phyloP scores from a whole-genome alignment of 2,888 invertebrate genomes.

The Cosmia trapezina region DNA sequence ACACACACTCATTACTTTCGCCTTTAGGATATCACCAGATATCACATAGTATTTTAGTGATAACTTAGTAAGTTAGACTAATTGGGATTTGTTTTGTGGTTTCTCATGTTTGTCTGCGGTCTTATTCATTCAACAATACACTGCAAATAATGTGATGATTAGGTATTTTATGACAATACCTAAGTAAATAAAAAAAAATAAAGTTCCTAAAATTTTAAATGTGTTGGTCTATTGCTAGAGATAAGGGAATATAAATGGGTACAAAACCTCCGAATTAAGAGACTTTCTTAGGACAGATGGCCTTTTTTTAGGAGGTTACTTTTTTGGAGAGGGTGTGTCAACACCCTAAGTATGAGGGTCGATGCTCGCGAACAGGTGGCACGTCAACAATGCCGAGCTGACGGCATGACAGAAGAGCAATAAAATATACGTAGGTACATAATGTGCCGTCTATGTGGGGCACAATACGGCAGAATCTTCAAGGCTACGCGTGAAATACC shows the following conservation, averaged over 20 bases:
- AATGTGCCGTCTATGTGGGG: conserved; percentile 24
- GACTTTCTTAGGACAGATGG: neutral
- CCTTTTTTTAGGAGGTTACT: neutral
- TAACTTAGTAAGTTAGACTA: neutral
- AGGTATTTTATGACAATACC: too few relatives aligned
- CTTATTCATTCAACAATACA: neutral
- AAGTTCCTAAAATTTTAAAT: neutral
- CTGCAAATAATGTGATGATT: neutral
- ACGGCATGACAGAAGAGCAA: conserved; percentile 45
- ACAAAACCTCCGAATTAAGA: too few relatives aligned
- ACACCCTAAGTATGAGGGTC: conserved; percentile 45
- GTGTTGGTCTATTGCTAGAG: neutral
- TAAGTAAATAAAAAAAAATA: too few relatives aligned
- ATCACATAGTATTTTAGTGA: neutral
- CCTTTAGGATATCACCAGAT: too few relatives aligned
- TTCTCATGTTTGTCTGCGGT: neutral
- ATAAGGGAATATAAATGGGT: neutral
- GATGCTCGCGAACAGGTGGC: conserved; percentile 50
- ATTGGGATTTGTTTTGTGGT: neutral
- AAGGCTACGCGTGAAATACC: conserved; percentile 46
- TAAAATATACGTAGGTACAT: conserved; percentile 36
- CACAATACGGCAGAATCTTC: conserved; percentile 8
- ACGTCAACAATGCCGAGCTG: conserved; percentile 50
- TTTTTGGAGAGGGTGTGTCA: conserved; percentile 14
- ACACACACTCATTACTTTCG: too few relatives aligned